Evolutionary conservation across 2,888 invertebrate genomes (phyloP), one percentile per base, ranked within the genome.

Genomic region (Aplocera efformata): DNA sequence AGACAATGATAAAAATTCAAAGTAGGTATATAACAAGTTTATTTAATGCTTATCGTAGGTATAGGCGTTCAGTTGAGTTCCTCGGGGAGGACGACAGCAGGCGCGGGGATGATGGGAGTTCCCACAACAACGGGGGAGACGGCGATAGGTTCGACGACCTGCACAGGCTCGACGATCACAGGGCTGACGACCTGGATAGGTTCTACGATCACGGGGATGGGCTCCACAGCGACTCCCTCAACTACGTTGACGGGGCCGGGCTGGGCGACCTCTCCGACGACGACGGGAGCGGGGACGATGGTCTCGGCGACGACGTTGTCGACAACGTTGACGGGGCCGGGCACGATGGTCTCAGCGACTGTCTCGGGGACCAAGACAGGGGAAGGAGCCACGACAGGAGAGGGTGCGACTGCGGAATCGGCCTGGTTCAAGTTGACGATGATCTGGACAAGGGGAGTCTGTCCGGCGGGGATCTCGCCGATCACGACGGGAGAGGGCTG

Each of bases 51-150:
- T 5, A 17, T 17, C 13, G 13, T 17, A 17, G 2, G 13, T 17
- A 17, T 3, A 3, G 3, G 6, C 17, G 6, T 23, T 63, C 64
- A 68, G 63, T 67, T 67, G 29, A 72, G 63, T 20, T 27, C 42
- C 7, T 68, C 69, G 25, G 72, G 71, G 26, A 71, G 63, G 40
- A 46, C 49, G 37, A 67, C 56, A 7, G 52, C 69, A 50, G 67
- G 61, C 5, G 52, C 44, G 32, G 70, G 64, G 43, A 68, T 31
- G 50, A 67, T 49, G 35, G 66, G 63, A 36, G 55, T 48, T 1
- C 50, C 62, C 35, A 62, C 55, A 24, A 45, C 26, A 34, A 67
- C 56, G 49, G 63, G 58, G 30, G 58, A 60, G 9, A 47, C 48
- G 27, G 17, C 10, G 26, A 33, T 10, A 17, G 33, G 25, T 17